A percentile compares a stretch with the other conserved stretches of the same genome.
Evolutionary conservation across 92 coral and sea anemone species (phyloP).

Genomic region (Actinernus sp.): DNA sequence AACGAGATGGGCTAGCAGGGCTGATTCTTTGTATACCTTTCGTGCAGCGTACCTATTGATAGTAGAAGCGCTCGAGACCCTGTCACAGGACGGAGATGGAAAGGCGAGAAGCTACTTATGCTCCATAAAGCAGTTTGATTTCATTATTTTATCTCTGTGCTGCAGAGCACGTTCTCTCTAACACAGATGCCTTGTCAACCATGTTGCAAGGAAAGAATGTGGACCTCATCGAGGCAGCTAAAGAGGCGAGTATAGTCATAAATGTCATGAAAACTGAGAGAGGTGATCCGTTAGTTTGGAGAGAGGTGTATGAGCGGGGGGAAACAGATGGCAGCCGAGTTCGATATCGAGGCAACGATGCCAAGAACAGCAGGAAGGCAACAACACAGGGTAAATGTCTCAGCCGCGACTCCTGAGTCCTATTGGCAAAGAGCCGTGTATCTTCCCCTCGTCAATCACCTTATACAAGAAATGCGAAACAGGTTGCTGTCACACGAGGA

Average conservation of each 20-base stretch:
- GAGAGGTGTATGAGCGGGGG: background rate
- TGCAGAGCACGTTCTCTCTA: background rate
- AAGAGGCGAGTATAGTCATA: constrained; percentile 30
- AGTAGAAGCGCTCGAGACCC: background rate
- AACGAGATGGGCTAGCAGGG: constrained; percentile 53
- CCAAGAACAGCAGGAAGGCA: constrained; percentile 15
- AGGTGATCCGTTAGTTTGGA: constrained; percentile 37
- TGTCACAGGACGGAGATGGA: background rate
- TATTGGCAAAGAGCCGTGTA: constrained; percentile 31
- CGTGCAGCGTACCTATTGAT: constrained; percentile 14
- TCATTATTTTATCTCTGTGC: background rate
- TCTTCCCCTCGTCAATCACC: constrained; percentile 24
- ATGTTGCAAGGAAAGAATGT: constrained; percentile 17
- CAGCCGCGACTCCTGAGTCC: constrained; percentile 8
- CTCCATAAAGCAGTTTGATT: background rate
- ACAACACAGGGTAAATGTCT: constrained; percentile 20
- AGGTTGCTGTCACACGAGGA: constrained; percentile 1
- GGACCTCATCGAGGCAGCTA: constrained; percentile 26
- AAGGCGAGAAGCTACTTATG: background rate
- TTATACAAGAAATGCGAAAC: constrained; percentile 10
- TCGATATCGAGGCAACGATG: constrained; percentile 13
- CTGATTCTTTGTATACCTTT: background rate
- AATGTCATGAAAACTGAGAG: constrained; percentile 2
- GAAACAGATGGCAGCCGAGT: constrained; percentile 33
- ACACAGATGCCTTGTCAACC: background rate